Conservation (phyloP, 2,888 invertebrate species). For the Girardia tigrina region DNA sequence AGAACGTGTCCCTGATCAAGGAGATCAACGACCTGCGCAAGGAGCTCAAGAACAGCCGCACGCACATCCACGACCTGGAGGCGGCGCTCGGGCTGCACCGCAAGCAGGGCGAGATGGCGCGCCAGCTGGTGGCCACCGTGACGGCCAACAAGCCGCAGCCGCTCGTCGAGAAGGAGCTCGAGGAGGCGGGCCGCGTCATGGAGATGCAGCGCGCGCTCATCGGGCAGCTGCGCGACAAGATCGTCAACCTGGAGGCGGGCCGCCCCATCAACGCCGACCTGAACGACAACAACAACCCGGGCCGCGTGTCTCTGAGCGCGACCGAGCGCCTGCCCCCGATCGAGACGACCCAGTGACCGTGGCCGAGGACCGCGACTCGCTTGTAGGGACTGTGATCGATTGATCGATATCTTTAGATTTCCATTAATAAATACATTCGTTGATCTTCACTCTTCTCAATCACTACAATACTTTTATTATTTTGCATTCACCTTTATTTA, state of each 20-base stretch:
- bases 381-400: not conserved
- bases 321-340: not conserved
- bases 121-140: conserved; percentile 51
- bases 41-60: conserved; percentile 59
- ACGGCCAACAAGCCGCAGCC: conserved; percentile 52
- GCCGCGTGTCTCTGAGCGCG: not conserved
- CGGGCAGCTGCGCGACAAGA: conserved; percentile 44
- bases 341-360: not conserved
- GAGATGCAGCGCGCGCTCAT: conserved; percentile 52
- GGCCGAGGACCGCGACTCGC: not conserved
- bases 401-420: too few species aligned
- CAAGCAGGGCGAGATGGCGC: conserved; percentile 31
- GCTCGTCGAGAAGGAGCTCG: conserved; percentile 58
- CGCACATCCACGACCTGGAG: conserved; percentile 61
- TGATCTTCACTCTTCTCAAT: too few species aligned
- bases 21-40: conserved; percentile 65
- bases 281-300: not conserved
- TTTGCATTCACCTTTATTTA: too few species aligned
- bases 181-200: conserved; percentile 53
- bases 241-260: conserved; percentile 41
- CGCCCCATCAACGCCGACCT: conserved; percentile 28
- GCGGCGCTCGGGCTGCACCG: conserved; percentile 46
- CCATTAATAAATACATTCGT: too few species aligned
- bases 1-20: conserved; percentile 63
- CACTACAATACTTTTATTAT: too few species aligned